phyloP scores from a whole-genome alignment of 2,888 invertebrate genomes.

The Buathra laborator region DNA sequence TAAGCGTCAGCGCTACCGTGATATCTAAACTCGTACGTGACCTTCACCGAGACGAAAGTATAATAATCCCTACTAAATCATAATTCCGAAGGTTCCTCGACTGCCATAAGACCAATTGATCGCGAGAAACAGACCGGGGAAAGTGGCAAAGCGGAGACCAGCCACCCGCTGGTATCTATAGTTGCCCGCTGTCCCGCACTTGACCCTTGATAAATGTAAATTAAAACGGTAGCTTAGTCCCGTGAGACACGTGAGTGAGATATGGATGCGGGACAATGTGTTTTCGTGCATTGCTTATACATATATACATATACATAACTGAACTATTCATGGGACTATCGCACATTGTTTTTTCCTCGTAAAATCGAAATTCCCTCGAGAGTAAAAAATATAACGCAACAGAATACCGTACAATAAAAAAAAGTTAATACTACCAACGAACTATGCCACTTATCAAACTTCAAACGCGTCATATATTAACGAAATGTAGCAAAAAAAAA shows the following conservation, averaged over 20 bases:
- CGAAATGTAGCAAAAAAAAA: background rate
- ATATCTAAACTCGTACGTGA: constrained; percentile 20
- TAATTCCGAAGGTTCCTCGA: constrained; percentile 31
- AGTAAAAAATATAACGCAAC: background rate
- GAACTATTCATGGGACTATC: background rate
- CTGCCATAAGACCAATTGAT: constrained; percentile 46
- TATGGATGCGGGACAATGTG: constrained; percentile 47
- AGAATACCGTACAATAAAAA: background rate
- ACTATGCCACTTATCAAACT: too few species aligned
- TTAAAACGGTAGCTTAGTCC: constrained; percentile 55
- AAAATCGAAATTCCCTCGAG: background rate
- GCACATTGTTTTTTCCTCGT: background rate
- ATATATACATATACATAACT: background rate
- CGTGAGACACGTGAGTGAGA: constrained; percentile 58
- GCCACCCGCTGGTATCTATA: constrained; percentile 6
- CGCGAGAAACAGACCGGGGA: constrained; percentile 25
- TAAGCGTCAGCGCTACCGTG: background rate
- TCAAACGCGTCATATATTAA: background rate
- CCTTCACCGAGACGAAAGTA: constrained; percentile 43
- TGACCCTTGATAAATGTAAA: constrained; percentile 68
- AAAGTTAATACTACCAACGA: too few species aligned
- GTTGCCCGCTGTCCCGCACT: constrained; percentile 42
- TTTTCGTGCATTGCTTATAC: constrained; percentile 2
- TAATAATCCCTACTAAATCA: constrained; percentile 55
- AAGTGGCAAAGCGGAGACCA: constrained; percentile 18